Conservation (phyloP, 2,797 vertebrate genomes). For the Myiothlypis coronata region DNA sequence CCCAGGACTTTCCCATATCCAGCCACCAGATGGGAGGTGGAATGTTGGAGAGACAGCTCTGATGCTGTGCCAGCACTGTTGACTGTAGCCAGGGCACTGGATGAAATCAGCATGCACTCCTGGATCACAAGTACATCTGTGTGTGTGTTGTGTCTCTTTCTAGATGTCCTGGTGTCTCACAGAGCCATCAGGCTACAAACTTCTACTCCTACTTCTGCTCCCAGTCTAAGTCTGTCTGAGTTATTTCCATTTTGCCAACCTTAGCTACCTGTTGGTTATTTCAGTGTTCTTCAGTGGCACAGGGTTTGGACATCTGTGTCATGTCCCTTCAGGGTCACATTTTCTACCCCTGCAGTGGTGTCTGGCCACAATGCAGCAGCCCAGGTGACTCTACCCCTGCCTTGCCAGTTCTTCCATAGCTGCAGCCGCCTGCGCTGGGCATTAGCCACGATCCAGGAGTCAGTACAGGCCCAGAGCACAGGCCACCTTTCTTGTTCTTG, state of each 20-base stretch:
- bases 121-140: fast-evolving
- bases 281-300: fast-evolving
- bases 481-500: background rate
- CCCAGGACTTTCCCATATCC: background rate
- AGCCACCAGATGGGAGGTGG: too few relatives aligned
- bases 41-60: background rate
- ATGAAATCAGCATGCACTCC: background rate
- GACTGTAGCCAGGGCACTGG: too few relatives aligned
- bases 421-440: background rate
- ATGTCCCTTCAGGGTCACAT: fast-evolving
- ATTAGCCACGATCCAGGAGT: background rate
- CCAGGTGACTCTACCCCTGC: background rate
- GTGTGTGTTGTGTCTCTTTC: background rate
- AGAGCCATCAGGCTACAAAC: background rate
- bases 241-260: background rate
- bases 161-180: background rate
- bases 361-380: background rate
- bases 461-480: too few relatives aligned
- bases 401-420: background rate
- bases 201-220: background rate
- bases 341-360: background rate
- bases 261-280: background rate
- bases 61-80: background rate
- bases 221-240: background rate
- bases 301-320: fast-evolving